Evolutionary conservation across 2,888 invertebrate genomes (phyloP).

Genomic region (Ptycholaimellus sp.): DNA sequence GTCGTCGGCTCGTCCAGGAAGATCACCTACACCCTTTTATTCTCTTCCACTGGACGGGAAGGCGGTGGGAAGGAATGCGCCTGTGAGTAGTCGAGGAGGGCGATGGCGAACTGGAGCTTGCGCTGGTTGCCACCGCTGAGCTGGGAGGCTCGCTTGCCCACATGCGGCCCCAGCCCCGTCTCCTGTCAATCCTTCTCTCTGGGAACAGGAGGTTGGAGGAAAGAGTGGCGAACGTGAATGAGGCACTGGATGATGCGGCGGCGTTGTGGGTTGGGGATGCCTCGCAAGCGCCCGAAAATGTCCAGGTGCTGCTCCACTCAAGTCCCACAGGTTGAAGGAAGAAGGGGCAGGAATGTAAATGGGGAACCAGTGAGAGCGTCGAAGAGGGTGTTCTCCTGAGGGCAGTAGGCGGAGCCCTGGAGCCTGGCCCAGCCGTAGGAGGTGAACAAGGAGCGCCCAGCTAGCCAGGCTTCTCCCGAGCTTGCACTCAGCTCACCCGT

Average conservation of each 20-base stretch:
- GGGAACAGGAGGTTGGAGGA: no score
- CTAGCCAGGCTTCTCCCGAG: no score
- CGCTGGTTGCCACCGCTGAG: conserved; percentile 1
- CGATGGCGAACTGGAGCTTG: background rate
- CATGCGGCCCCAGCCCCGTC: background rate
- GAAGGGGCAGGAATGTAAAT: no score
- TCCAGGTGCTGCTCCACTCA: background rate
- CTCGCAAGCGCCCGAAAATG: background rate
- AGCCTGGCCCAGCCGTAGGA: no score
- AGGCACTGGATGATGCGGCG: background rate
- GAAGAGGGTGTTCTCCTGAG: background rate
- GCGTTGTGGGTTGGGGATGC: background rate
- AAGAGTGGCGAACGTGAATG: no score
- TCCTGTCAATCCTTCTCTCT: no score
- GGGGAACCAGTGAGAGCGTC: background rate
- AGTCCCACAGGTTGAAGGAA: no score
- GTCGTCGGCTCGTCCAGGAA: conserved; percentile 37
- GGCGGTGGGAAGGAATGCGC: no score
- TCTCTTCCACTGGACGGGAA: no score
- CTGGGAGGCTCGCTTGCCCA: background rate
- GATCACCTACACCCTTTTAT: no score
- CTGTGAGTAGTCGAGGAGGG: background rate
- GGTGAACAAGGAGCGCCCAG: no score
- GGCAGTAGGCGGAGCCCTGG: conserved; percentile 2
- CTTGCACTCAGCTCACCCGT: no score